Evolutionary conservation across 2,888 invertebrate species (phyloP).

Genomic region (Selenia dentaria): DNA sequence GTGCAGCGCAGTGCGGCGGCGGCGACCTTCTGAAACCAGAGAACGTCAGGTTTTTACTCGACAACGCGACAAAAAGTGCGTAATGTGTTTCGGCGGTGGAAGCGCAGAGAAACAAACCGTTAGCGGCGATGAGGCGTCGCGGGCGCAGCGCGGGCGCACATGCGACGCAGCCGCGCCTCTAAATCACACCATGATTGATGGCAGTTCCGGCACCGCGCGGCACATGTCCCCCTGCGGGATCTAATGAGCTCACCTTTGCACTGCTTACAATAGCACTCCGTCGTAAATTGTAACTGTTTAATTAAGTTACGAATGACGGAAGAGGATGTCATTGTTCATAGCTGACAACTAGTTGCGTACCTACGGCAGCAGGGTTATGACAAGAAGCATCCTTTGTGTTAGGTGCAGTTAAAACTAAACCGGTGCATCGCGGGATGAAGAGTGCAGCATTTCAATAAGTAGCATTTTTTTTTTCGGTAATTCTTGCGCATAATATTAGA

Average conservation of each 20-base stretch:
- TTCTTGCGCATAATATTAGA: too few species aligned
- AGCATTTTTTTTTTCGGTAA: too few species aligned
- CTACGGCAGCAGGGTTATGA: too few species aligned
- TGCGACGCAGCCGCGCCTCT: constrained; percentile 6
- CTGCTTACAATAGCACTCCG: constrained; percentile 28
- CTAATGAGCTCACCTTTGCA: constrained; percentile 18
- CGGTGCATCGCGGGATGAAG: too few species aligned
- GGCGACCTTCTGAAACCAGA: constrained; percentile 39
- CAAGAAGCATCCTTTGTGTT: too few species aligned
- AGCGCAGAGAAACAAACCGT: constrained; percentile 54
- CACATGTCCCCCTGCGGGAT: constrained; percentile 3
- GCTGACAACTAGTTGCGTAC: constrained; percentile 1
- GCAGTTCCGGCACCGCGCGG: constrained; percentile 36
- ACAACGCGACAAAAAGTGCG: constrained; percentile 40
- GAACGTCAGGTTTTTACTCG: constrained; percentile 28
- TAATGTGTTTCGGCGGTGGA: constrained; percentile 30
- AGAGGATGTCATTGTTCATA: constrained; percentile 9
- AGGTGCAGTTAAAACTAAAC: too few species aligned
- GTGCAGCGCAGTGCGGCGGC: constrained; percentile 15
- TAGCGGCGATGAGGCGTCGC: constrained; percentile 43
- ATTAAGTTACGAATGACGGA: constrained; percentile 2
- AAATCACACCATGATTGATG: constrained; percentile 32
- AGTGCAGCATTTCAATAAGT: too few species aligned
- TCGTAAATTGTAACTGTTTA: neutral
- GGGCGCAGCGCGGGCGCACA: constrained; percentile 21